phyloP scores from a whole-genome alignment of 2,113 vertebrate species.

The Acanthisitta chloris region DNA sequence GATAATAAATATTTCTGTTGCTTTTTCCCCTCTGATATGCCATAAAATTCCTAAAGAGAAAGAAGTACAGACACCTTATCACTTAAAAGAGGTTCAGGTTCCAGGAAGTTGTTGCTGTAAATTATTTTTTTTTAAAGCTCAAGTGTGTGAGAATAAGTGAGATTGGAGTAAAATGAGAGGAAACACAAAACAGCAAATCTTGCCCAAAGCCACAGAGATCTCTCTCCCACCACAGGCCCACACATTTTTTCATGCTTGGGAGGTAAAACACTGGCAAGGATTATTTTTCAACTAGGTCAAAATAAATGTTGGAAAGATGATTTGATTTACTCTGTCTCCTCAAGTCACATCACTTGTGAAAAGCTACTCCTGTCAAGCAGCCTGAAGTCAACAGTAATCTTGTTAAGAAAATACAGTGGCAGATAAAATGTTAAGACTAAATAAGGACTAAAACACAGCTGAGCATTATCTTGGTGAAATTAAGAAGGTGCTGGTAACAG shows the following conservation, averaged over 20 bases:
- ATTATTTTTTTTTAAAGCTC: background rate
- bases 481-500: background rate
- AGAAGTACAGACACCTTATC: background rate
- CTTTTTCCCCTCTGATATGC: background rate
- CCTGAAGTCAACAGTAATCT: slow-evolving; percentile 28
- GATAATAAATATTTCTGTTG: too few relatives aligned
- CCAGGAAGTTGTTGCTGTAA: background rate
- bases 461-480: background rate
- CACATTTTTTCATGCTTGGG: background rate
- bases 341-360: background rate
- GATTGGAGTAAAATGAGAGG: background rate
- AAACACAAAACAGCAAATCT: background rate
- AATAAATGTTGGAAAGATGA: slow-evolving; percentile 1
- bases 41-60: background rate
- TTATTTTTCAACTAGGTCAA: slow-evolving; percentile 44
- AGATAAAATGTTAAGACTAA: background rate
- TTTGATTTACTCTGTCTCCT: slow-evolving; percentile 45
- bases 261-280: slow-evolving; percentile 6
- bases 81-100: background rate
- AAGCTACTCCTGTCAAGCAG: background rate
- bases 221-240: background rate
- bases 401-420: background rate
- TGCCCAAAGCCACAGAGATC: background rate
- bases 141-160: background rate
- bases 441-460: background rate